Conservation (phyloP, 1,140 invertebrate genomes). For the Ips nitidus region DNA sequence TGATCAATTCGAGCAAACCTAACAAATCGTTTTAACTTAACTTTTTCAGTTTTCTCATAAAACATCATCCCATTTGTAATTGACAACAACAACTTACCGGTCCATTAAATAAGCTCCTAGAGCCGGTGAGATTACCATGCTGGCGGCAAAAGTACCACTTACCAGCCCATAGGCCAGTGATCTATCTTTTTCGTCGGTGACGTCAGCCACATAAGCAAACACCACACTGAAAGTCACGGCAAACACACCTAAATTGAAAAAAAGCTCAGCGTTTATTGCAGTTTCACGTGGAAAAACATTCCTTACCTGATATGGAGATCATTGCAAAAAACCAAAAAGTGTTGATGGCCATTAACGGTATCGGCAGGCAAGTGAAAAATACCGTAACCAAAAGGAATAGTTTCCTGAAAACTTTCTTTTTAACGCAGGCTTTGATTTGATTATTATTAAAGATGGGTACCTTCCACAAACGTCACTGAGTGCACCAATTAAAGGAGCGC, state of each 20-base stretch:
- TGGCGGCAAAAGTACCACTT: slow-evolving; percentile 96
- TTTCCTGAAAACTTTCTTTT: slow-evolving; percentile 58
- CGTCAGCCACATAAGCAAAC: slow-evolving; percentile 99
- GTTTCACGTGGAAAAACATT: neutral
- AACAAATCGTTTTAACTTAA: no score
- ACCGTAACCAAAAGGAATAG: slow-evolving; percentile 98
- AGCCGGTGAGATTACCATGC: slow-evolving; percentile 95
- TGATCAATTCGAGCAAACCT: no score
- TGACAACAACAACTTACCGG: slow-evolving; percentile 58
- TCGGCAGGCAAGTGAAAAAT: slow-evolving; percentile 98
- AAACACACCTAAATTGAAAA: slow-evolving; percentile 74
- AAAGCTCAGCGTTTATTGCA: neutral
- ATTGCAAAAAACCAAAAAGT: slow-evolving; percentile 99
- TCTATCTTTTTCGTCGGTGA: slow-evolving; percentile 96
- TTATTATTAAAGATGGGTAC: neutral
- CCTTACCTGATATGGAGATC: slow-evolving; percentile 84
- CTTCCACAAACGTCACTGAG: slow-evolving; percentile 95
- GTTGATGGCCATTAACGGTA: slow-evolving; percentile 98
- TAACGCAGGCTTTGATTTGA: slow-evolving; percentile 13
- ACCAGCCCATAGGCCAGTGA: slow-evolving; percentile 96
- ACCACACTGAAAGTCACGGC: slow-evolving; percentile 99
- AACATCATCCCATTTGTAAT: no score
- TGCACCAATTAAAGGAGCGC: slow-evolving; percentile 92
- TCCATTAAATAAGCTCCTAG: slow-evolving; percentile 92
- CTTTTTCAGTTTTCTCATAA: no score